These are phyloP conservation scores for Apotomis capreana DNA, from an alignment of 2,888 invertebrate genomes.

Conservation along the genomic window DNA sequence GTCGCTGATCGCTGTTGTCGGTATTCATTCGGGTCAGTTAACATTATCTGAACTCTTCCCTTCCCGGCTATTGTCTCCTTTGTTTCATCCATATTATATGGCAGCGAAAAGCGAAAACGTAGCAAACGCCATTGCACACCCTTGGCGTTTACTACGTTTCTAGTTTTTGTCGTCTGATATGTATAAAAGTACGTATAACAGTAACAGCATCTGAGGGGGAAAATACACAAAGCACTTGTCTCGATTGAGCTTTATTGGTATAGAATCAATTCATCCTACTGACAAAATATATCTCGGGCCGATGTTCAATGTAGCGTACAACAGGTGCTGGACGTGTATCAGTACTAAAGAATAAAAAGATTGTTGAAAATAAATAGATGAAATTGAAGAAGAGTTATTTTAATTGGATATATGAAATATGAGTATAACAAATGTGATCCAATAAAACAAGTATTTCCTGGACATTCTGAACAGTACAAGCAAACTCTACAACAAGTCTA, in stretches of 20 bases:
- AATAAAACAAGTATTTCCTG: no score
- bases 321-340: neutral
- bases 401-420: no score
- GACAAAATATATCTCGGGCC: conserved; percentile 10
- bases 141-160: no score
- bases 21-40: conserved; percentile 67
- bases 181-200: conserved; percentile 10
- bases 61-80: conserved; percentile 44
- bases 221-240: conserved; percentile 33
- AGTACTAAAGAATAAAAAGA: neutral
- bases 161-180: no score
- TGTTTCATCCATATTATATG: conserved; percentile 41
- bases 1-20: conserved; percentile 51
- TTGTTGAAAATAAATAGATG: neutral
- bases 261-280: conserved; percentile 36
- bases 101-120: neutral
- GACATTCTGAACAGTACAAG: neutral
- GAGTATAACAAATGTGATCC: no score
- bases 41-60: conserved; percentile 59
- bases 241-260: conserved; percentile 39
- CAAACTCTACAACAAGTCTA: no score
- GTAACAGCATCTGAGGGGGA: conserved; percentile 20
- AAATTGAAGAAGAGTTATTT: neutral
- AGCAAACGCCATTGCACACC: no score
- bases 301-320: conserved; percentile 10